Percentiles rank a stretch among this genome's conserved stretches.
Evolutionary conservation across 2,113 vertebrate species (phyloP).

Genomic region (Pao palembangensis): DNA sequence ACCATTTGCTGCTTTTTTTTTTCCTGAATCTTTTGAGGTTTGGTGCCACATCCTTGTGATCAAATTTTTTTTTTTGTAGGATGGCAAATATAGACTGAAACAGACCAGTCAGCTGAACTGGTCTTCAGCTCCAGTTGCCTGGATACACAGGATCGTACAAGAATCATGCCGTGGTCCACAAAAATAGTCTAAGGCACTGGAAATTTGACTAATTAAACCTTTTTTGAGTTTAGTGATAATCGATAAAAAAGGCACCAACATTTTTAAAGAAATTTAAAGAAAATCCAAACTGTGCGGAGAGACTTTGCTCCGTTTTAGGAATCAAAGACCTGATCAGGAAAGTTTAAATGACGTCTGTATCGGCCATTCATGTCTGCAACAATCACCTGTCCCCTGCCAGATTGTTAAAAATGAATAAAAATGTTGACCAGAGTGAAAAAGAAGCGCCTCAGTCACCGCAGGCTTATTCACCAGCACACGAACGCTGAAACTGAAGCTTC

Average conservation of each 20-base stretch:
- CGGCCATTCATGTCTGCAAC: conserved; percentile 57
- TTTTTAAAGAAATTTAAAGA: conserved; percentile 11
- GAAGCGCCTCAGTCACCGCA: conserved; percentile 66
- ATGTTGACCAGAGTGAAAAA: conserved; percentile 56
- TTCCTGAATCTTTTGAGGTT: conserved; percentile 59
- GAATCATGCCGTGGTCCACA: conserved; percentile 48
- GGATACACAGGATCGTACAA: conserved; percentile 23
- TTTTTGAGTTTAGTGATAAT: conserved; percentile 3
- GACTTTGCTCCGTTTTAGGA: neutral
- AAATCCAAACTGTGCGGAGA: conserved; percentile 15
- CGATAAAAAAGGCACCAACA: conserved; percentile 69
- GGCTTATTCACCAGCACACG: conserved; percentile 63
- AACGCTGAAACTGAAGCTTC: conserved; percentile 3
- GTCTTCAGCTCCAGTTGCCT: conserved; percentile 24
- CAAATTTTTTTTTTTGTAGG: conserved; percentile 7
- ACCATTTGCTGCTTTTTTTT: conserved; percentile 69
- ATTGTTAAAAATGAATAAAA: conserved; percentile 19
- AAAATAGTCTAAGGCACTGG: conserved; percentile 71
- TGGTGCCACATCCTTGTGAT: conserved; percentile 47
- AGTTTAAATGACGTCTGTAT: conserved; percentile 63
- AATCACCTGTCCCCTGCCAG: conserved; percentile 39
- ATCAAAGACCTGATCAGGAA: conserved; percentile 2
- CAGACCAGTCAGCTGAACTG: conserved; percentile 6
- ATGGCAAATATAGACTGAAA: conserved; percentile 73
- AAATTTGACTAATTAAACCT: conserved; percentile 57